Base-by-base conservation (phyloP, 2,797 vertebrate species). In the Pyrrhura leucotis region DNA sequence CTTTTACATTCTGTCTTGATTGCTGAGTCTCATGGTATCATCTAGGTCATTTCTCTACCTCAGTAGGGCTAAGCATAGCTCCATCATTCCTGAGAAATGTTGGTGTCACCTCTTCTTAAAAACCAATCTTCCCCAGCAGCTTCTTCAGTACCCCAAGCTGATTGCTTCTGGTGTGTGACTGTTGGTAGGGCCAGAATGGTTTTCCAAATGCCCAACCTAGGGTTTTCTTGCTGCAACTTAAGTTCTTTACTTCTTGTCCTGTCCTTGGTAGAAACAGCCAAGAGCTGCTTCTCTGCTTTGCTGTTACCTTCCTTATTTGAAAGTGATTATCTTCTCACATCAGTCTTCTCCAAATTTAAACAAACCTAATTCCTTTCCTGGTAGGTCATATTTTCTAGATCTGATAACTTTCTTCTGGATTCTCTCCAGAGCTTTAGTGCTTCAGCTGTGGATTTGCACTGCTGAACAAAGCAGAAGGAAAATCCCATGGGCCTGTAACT, bases 361-460 rank as follows among this genome's bases (percentile, higher is more conserved):
- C 93, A 97, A 91, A 56, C 88, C 47, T 76, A 96, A 96, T 96
- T 97, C 95, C 96, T 96, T 97, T 97, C 93, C 54, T 95, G 71
- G 90, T 96, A 97, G 90, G 86, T 97, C 95, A 97, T 97, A 40
- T 92, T 96, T 94, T 95, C 90, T 96, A 89, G 92, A 97, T 97
- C 95, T 97, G 94, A 95, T 96, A 97, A 92, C 51, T 94, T 95
- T 95, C 83, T 93, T 91, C 95, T 95, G 95, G 93, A 90, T 95
- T 72, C 59, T 87, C 88, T 96, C 96, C 96, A 97, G 86, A 91
- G 83, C 68, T 63, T 87, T 88, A 85, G 88, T 0, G 1, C 47
- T 95, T 88, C 91, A 93, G 90, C 91, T 96, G 94, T 95, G 90
- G 80, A 89, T 95, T 90, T 90, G 71, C 33, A 61, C 67, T 66